Evolutionary conservation across 2,888 invertebrate species (phyloP), one percentile per base, ranked within the genome.

Genomic region (Cantharis rufa): DNA sequence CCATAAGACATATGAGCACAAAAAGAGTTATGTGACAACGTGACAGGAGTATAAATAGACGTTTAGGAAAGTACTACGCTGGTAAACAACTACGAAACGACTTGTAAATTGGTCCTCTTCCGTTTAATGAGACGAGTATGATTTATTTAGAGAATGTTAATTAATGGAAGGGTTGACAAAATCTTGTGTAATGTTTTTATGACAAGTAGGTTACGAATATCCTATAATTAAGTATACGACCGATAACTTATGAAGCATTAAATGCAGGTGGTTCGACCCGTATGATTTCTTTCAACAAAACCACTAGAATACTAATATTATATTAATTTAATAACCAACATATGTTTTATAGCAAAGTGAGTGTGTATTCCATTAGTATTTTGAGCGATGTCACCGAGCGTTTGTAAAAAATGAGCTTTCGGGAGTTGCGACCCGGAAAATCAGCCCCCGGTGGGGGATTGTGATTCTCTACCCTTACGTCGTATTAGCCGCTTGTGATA

Each of bases 401-500:
- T 66, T 76, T 66, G 80, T 80, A 81, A 79, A 81, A 79, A 78
- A 72, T 74, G 78, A 70, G 78, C 73, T 83, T 84, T 83, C 81
- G 80, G 78, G 82, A 73, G 77, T 80, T 77, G 79, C 81, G 82
- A 81, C 80, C 82, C 83, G 83, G 83, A 82, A 83, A 84, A 84
- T 82, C 82, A 82, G 77, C 76, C 80, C 72, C 72, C 76, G 69
- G 78, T 77, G 80, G 78, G 79, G 77, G 69, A 76, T 76, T 74
- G 80, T 79, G 79, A 83, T 84, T 83, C 84, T 83, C 80, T 80
- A 83, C 84, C 84, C 84, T 83, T 85, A 84, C 84, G 84, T 85
- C 83, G 86, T 86, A 88, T 88, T 88, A 88, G 87, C 85, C 85
- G 88, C 88, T 86, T 88, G 88, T 88, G 88, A 88, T 88, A 87